Evolutionary conservation across 2,888 invertebrate genomes (phyloP), one percentile per base, ranked within the genome.

Genomic region (Seladonia tumulorum): DNA sequence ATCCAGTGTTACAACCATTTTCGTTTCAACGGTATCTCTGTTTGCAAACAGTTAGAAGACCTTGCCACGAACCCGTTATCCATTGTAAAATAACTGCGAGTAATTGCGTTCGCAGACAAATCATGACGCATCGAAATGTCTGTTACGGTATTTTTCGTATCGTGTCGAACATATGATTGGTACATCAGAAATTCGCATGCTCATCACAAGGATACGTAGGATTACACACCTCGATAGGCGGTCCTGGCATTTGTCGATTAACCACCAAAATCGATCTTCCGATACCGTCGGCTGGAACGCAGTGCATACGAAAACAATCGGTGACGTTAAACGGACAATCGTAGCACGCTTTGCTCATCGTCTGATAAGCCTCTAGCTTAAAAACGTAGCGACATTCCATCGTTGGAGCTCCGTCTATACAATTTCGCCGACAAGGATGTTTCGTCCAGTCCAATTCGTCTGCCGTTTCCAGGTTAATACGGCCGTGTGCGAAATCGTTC

Each of bases 201-300:
- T 1, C 12, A 14, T n/a, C 22, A 68, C 35, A 22, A 35, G 18
- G 35, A 22, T 22, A 2, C 60, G 8, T 1, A 10, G n/a, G 57
- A n/a, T n/a, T 79, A 88, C 90, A 90, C 93, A 98, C 98, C 96
- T 98, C 97, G 78, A 99, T 97, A 0, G 97, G 95, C 0, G 98
- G 98, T 68, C 98, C 98, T 0, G 99, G 98, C 96, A 99, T 96
- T 95, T 97, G 97, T 88, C 98, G 96, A 95, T 99, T 99, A 7
- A 98, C 96, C 0, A 98, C 97, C 22, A 97, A 96, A 53, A 99
- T 95, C 0, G 97, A 96, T 87, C 98, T 96, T 82, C 96, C 96
- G 68, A 97, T 96, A 0, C 99, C 99, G 94, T 99, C 98, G 0
- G 97, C 98, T 0, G 98, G 96, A 84, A 99, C 96, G 94, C 99